A percentile compares a stretch with the other conserved stretches of the same genome.
Evolutionary conservation across 2,797 vertebrate species (phyloP).

Genomic region (Eptatretus atami): DNA sequence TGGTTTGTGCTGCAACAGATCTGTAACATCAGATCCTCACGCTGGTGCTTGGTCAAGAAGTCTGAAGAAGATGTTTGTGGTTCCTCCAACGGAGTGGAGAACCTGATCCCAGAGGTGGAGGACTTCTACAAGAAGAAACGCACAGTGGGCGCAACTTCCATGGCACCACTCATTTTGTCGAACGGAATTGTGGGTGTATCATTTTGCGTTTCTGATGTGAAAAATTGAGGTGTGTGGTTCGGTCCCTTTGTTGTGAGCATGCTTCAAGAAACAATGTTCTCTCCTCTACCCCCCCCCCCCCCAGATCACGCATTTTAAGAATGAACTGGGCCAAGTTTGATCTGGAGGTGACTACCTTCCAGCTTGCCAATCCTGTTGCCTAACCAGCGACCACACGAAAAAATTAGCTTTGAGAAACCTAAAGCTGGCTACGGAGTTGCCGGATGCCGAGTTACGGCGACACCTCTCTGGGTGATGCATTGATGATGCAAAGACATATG

Average conservation of each 20-base stretch:
- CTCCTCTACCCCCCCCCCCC: not conserved
- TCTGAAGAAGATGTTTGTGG: constrained; percentile 90
- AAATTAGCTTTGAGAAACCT: constrained; percentile 98
- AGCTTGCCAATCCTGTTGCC: constrained; percentile 72
- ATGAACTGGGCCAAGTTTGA: constrained; percentile 94
- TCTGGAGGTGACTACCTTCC: constrained; percentile 91
- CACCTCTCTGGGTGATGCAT: constrained; percentile 59
- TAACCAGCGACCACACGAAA: constrained; percentile 95
- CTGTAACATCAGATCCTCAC: constrained; percentile 89
- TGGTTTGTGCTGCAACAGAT: constrained; percentile 26
- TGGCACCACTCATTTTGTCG: constrained; percentile 99
- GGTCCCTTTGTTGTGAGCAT: not conserved
- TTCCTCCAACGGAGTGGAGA: constrained; percentile 78
- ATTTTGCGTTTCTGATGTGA: no score
- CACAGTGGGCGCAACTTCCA: constrained; percentile 90
- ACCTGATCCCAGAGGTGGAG: constrained; percentile 87
- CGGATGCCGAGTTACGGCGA: constrained; percentile 80
- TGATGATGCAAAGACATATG: not conserved
- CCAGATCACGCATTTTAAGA: constrained; percentile 95
- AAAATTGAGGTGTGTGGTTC: not conserved
- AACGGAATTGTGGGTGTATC: constrained; percentile 61
- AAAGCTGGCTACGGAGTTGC: constrained; percentile 74
- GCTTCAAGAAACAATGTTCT: not conserved
- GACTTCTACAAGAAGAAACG: constrained; percentile 98
- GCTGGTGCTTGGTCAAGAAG: constrained; percentile 90